A percentile compares a stretch with the other conserved stretches of the same genome.
phyloP scores from a whole-genome alignment of 2,113 vertebrate species.

The Mixornis gularis region DNA sequence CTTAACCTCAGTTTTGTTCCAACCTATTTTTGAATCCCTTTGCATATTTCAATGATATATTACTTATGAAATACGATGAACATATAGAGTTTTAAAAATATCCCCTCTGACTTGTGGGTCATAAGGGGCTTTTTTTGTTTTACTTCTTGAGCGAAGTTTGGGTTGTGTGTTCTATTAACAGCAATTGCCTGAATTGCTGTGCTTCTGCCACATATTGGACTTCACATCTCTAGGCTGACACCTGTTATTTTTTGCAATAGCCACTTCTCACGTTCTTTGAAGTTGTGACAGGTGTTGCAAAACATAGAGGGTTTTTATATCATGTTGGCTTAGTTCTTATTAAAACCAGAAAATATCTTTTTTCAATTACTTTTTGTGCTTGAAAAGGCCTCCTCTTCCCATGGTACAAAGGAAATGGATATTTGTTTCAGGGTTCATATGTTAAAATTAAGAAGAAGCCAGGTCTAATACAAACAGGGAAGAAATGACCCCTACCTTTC shows the following conservation, averaged over 20 bases:
- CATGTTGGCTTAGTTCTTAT: slow-evolving; percentile 53
- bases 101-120: background rate
- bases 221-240: slow-evolving; percentile 25
- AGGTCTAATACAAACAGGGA: slow-evolving; percentile 17
- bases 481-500: slow-evolving; percentile 17
- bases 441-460: slow-evolving; percentile 36
- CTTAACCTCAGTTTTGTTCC: background rate
- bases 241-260: slow-evolving; percentile 48
- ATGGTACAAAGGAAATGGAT: slow-evolving; percentile 45
- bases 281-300: slow-evolving; percentile 61
- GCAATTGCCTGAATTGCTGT: background rate
- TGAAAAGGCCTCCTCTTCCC: slow-evolving; percentile 24
- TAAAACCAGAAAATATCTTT: slow-evolving; percentile 62
- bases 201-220: slow-evolving; percentile 21
- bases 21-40: slow-evolving; percentile 26
- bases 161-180: background rate
- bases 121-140: background rate
- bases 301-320: slow-evolving; percentile 36
- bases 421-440: slow-evolving; percentile 48
- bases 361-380: slow-evolving; percentile 54
- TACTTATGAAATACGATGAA: slow-evolving; percentile 25
- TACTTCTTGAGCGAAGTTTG: background rate
- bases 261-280: slow-evolving; percentile 51
- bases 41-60: background rate
- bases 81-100: slow-evolving; percentile 1